Percentiles rank a stretch among this genome's conserved stretches.
These are phyloP conservation scores for Tetranychus piercei DNA, from an alignment of 2,888 invertebrate genomes.

Conservation along the genomic window DNA sequence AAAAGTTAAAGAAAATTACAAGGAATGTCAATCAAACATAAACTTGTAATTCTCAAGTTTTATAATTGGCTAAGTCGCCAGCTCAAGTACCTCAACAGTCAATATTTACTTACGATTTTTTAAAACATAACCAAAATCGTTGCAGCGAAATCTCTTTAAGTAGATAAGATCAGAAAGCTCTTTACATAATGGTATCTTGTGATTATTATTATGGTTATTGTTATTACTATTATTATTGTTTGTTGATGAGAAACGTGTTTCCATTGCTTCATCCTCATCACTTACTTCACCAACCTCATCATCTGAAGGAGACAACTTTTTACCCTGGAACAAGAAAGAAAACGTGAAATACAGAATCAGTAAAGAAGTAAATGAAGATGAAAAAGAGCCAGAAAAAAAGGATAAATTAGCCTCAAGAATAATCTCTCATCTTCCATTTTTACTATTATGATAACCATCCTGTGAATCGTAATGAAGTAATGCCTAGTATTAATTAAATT, in stretches of 20 bases:
- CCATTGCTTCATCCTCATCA: slow-evolving; percentile 39
- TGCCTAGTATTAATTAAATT: no score
- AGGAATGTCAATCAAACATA: not conserved
- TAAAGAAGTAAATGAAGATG: not conserved
- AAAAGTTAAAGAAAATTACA: not conserved
- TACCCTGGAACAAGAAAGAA: slow-evolving; percentile 32
- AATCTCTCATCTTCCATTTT: no score
- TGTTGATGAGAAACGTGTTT: slow-evolving; percentile 17
- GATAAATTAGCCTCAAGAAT: not conserved
- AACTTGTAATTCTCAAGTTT: not conserved
- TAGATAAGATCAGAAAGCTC: slow-evolving; percentile 38
- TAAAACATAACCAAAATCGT: slow-evolving; percentile 26
- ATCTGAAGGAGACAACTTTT: slow-evolving; percentile 33
- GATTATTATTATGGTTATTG: slow-evolving; percentile 21
- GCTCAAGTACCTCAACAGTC: not conserved
- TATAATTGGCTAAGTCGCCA: no score
- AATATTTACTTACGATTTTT: slow-evolving; percentile 2
- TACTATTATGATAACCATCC: no score
- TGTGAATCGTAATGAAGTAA: no score
- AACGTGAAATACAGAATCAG: not conserved
- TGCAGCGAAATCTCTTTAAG: slow-evolving; percentile 31
- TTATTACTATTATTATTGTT: not conserved
- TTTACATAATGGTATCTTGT: slow-evolving; percentile 31
- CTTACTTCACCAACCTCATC: slow-evolving; percentile 37
- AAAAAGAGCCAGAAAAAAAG: no score